These are phyloP conservation scores for Rhagophthalmus giganteus DNA, from an alignment of 2,888 invertebrate genomes.

Conservation along the genomic window DNA sequence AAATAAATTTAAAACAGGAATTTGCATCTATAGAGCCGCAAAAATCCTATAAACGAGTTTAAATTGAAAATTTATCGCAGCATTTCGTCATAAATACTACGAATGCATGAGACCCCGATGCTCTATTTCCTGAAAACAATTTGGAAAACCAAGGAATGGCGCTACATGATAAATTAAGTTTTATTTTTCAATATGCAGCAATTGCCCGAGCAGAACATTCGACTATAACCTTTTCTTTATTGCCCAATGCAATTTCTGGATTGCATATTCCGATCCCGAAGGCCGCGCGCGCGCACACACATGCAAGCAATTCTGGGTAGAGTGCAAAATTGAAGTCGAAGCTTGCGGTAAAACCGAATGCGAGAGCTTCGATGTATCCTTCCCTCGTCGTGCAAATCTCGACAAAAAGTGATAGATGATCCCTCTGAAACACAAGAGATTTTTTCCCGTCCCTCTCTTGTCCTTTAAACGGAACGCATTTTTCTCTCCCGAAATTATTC, in stretches of 20 bases:
- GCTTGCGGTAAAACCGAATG: conserved; percentile 11
- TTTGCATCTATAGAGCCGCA: conserved; percentile 31
- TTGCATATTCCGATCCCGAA: conserved; percentile 13
- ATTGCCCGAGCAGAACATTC: conserved; percentile 22
- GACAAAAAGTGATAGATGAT: conserved; percentile 53
- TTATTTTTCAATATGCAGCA: conserved; percentile 30
- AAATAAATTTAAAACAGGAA: conserved; percentile 30
- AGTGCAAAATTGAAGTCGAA: conserved; percentile 14
- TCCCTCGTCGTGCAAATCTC: conserved; percentile 40
- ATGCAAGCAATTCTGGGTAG: conserved; percentile 8
- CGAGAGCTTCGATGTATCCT: conserved; percentile 30
- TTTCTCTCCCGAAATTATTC: conserved; percentile 51
- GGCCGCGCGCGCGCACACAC: conserved; percentile 1
- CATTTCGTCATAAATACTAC: conserved; percentile 28
- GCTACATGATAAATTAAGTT: conserved; percentile 28
- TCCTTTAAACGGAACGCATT: conserved; percentile 49
- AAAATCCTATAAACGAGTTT: conserved; percentile 31
- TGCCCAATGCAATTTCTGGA: conserved; percentile 19
- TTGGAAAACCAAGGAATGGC: conserved; percentile 28
- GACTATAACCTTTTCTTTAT: conserved; percentile 24
- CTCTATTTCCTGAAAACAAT: conserved; percentile 31
- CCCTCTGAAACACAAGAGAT: conserved; percentile 49
- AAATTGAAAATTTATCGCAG: conserved; percentile 31
- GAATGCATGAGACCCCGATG: conserved; percentile 30
- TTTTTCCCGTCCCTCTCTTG: conserved; percentile 40